Evolutionary conservation across 92 coral and sea anemone species (phyloP), one percentile per base, ranked within the genome.

Genomic region (Bergia sp.): DNA sequence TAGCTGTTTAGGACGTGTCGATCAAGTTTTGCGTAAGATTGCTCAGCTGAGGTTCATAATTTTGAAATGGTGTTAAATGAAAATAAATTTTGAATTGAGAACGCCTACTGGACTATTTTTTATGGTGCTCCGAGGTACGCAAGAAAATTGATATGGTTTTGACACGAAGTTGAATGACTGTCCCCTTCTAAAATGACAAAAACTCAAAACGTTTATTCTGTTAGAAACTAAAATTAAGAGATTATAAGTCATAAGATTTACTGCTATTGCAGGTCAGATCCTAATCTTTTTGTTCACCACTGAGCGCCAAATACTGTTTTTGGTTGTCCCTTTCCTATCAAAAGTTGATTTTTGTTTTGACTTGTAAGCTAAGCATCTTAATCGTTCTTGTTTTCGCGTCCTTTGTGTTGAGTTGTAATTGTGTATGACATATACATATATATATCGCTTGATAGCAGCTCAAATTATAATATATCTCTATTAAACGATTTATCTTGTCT

Each of bases 11-110:
- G 86, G 49, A 79, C 69, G 85, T 82, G 83, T 64, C 90, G 40
- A 86, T 80, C 87, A 47, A 45, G 61, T 66, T 89, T 78, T 74
- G 80, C 76, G 67, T 76, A 76, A 47, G 94, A 83, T 90, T 92
- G 81, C 72, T 90, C 94, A 92, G 94, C 94, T 92, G 94, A 92
- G 37, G 61, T 67, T 50, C n/a, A 69, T 84, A 69, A 69, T 84
- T 79, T 84, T 71, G 78, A 84, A 84, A 69, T 84, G 87, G 87
- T 79, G 79, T 86, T 86, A 75, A 77, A 79, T 9, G 76, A 92
- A 81, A 90, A 81, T 41, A 72, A 64, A 89, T 37, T 69, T 41
- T 50, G 36, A 53, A 84, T 45, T 37, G 64, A 67, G 42, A 66
- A 42, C 8, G 43, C 77, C 18, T 49, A 74, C 66, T 57, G 29